phyloP scores from a whole-genome alignment of 2,113 vertebrate genomes.

The Trogon melanurus region DNA sequence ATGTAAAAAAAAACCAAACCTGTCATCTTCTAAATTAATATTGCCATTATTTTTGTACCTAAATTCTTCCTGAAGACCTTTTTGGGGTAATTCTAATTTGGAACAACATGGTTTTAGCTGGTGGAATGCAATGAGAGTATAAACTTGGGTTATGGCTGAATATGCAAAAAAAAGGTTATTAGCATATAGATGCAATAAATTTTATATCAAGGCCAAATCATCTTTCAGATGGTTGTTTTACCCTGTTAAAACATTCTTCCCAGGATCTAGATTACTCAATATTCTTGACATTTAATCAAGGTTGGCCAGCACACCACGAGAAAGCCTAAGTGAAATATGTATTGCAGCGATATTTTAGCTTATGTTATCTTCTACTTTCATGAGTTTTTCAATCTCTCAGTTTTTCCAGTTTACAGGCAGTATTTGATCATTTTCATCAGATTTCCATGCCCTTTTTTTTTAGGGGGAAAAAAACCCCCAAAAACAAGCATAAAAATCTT shows the following conservation, averaged over 20 bases:
- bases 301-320: slow-evolving; percentile 32
- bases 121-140: background rate
- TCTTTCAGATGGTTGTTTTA: slow-evolving; percentile 33
- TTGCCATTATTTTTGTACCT: background rate
- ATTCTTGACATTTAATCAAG: slow-evolving; percentile 72
- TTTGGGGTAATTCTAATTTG: background rate
- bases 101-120: background rate
- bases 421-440: slow-evolving; percentile 25
- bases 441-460: background rate
- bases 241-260: slow-evolving; percentile 47
- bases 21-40: background rate
- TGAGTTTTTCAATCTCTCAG: slow-evolving; percentile 16
- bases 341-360: slow-evolving; percentile 54
- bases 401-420: slow-evolving; percentile 8
- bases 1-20: background rate
- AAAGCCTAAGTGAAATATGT: slow-evolving; percentile 50
- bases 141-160: slow-evolving; percentile 3
- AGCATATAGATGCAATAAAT: slow-evolving; percentile 55
- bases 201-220: slow-evolving; percentile 59
- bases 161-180: slow-evolving; percentile 39
- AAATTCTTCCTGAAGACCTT: background rate
- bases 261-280: slow-evolving; percentile 61
- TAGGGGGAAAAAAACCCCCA: background rate
- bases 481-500: background rate
- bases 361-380: slow-evolving; percentile 16